phyloP scores from a whole-genome alignment of 2,888 invertebrate species.

The Drosophila rubida region DNA sequence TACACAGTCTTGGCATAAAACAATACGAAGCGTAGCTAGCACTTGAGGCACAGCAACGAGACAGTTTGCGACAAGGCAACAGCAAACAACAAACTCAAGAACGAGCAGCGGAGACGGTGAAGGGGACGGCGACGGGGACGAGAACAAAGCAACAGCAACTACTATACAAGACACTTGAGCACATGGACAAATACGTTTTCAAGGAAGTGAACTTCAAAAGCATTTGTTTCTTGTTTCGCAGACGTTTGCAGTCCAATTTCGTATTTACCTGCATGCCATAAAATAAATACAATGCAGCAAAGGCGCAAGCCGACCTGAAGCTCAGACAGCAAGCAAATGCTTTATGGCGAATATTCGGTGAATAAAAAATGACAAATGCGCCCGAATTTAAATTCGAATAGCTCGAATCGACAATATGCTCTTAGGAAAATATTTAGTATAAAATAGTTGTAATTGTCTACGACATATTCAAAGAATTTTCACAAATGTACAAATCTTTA shows the following conservation, averaged over 20 bases:
- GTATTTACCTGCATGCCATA: slow-evolving; percentile 29
- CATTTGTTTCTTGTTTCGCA: slow-evolving; percentile 33
- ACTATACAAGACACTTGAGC: slow-evolving; percentile 45
- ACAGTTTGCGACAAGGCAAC: slow-evolving; percentile 24
- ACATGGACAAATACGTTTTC: slow-evolving; percentile 70
- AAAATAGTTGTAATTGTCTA: neutral
- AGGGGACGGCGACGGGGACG: too few species aligned
- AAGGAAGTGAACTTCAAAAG: slow-evolving; percentile 55
- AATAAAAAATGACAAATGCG: neutral
- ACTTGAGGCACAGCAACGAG: slow-evolving; percentile 43
- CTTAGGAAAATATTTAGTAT: neutral
- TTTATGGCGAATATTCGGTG: slow-evolving; percentile 3
- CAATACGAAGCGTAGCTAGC: slow-evolving; percentile 58
- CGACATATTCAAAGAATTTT: too few species aligned
- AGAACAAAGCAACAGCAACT: slow-evolving; percentile 28
- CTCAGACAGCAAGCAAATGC: slow-evolving; percentile 1
- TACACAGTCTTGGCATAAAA: slow-evolving; percentile 44
- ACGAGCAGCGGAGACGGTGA: too few species aligned
- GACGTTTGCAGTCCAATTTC: slow-evolving; percentile 43
- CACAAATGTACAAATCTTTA: too few species aligned
- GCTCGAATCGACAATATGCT: neutral
- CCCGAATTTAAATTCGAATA: neutral
- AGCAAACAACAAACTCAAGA: slow-evolving; percentile 8
- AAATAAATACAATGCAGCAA: slow-evolving; percentile 20
- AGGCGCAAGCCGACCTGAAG: too few species aligned